phyloP scores from a whole-genome alignment of 2,888 invertebrate genomes.

The Lasioglossum oenotherae region DNA sequence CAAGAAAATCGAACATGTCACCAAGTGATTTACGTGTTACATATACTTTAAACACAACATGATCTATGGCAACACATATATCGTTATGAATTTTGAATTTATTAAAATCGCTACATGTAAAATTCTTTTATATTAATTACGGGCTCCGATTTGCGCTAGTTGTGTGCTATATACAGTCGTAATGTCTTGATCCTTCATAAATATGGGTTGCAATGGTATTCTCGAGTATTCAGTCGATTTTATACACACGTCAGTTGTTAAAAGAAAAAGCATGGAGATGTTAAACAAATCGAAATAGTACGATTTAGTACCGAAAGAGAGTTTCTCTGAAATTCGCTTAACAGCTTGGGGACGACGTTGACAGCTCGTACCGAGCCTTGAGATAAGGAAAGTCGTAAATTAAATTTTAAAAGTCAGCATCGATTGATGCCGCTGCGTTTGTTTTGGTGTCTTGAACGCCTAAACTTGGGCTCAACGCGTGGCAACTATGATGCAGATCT shows the following conservation, averaged over 20 bases:
- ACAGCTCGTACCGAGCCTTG: background rate
- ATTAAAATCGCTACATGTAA: conserved; percentile 70
- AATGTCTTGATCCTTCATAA: conserved; percentile 55
- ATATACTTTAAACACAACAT: conserved; percentile 72
- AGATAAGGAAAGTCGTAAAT: background rate
- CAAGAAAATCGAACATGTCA: conserved; percentile 73
- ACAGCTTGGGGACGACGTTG: conserved; percentile 2
- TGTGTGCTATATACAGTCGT: conserved; percentile 58
- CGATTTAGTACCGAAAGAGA: conserved; percentile 39
- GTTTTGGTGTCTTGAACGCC: background rate
- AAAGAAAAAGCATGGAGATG: conserved; percentile 6
- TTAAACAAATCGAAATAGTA: conserved; percentile 35
- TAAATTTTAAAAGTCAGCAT: background rate
- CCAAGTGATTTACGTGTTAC: conserved; percentile 74
- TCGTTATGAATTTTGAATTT: conserved; percentile 68
- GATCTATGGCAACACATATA: conserved; percentile 75
- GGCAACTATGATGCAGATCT: background rate
- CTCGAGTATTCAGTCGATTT: conserved; percentile 49
- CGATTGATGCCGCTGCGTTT: background rate
- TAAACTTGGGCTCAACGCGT: background rate
- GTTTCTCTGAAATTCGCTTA: conserved; percentile 52
- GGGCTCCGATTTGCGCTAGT: conserved; percentile 65
- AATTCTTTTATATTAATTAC: conserved; percentile 64
- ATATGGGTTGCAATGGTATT: conserved; percentile 57
- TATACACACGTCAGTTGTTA: conserved; percentile 26